These are phyloP conservation scores for Coenonympha glycerion DNA, from an alignment of 2,888 invertebrate genomes.

Conservation along the genomic window DNA sequence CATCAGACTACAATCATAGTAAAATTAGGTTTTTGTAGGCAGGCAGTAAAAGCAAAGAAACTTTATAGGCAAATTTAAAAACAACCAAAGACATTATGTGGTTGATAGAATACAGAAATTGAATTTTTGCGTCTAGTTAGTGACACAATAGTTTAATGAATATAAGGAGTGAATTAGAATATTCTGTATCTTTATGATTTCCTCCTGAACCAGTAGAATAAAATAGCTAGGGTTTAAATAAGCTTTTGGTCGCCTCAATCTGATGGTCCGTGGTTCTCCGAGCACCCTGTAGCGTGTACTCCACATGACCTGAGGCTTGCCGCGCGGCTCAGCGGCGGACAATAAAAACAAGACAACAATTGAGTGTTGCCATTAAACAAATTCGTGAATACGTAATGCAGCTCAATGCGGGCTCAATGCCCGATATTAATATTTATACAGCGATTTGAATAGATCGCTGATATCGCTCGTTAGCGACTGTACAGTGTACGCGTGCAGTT, in stretches of 20 bases:
- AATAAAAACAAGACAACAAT: conserved; percentile 64
- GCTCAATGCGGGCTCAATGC: conserved; percentile 49
- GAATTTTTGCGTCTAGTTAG: too few relatives aligned
- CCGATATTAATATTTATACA: conserved; percentile 68
- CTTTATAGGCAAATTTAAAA: too few relatives aligned
- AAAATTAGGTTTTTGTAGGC: too few relatives aligned
- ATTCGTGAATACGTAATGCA: conserved; percentile 66
- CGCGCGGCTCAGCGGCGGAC: conserved; percentile 39
- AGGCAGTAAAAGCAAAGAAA: too few relatives aligned
- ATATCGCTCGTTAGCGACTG: conserved; percentile 49
- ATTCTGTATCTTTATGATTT: too few relatives aligned
- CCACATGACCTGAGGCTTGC: conserved; percentile 57
- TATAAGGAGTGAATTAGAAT: too few relatives aligned
- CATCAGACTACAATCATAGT: too few relatives aligned
- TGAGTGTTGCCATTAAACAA: conserved; percentile 62
- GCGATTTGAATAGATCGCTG: conserved; percentile 67
- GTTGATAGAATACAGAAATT: too few relatives aligned
- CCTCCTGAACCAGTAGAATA: too few relatives aligned
- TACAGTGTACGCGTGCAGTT: conserved; percentile 25
- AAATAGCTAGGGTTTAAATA: too few relatives aligned
- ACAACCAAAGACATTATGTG: too few relatives aligned
- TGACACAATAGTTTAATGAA: too few relatives aligned
- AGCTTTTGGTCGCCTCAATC: background rate
- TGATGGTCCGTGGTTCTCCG: background rate
- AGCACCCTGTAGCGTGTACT: conserved; percentile 56